Base-by-base conservation (phyloP, 2,113 vertebrate genomes). In the Notarius lentiginosus region DNA sequence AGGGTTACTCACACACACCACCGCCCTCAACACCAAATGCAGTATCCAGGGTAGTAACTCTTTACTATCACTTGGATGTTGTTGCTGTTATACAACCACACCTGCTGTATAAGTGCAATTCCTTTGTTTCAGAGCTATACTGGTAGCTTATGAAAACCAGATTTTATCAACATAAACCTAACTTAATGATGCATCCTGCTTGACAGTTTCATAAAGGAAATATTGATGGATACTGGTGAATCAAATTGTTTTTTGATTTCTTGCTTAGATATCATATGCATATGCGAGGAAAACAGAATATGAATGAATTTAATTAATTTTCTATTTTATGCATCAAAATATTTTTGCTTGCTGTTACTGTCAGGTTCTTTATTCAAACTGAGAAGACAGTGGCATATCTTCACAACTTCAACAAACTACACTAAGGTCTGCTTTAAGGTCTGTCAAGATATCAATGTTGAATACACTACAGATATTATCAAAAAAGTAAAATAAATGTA, bases 161-260 rank as follows among this genome's bases (percentile, higher is more conserved):
- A 80, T 20, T 34, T 80, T 60, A 80, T 80, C 27, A 80, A 60
- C n/a, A 34, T 22, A 58, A 86, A 68, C 76, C 47, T 68, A 65
- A 83, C 41, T 49, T 82, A 17, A n/a, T n/a, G 41, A 24, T 1
- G 2, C 56, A 70, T 79, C 18, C 27, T 30, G 51, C 53, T 77
- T 61, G 60, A 87, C 81, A 86, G 47, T 56, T 90, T 87, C 61
- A 82, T 87, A 56, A 68, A 75, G 49, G 53, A 77, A 61, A 77
- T 86, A 84, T 87, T 84, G 84, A 88, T 61, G 24, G 70, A 82
- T 47, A 49, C n/a, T 1, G 51, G 49, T 75, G 11, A 88, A 88
- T 82, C 75, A 81, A 85, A 87, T 84, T 27, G 30, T 15, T 10
- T 76, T 84, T 86, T 51, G 70, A 79, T 81, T 83, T 76, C 30